A percentile compares a stretch with the other conserved stretches of the same genome.
phyloP scores from a whole-genome alignment of 2,113 vertebrate genomes.

The Laticauda colubrina region DNA sequence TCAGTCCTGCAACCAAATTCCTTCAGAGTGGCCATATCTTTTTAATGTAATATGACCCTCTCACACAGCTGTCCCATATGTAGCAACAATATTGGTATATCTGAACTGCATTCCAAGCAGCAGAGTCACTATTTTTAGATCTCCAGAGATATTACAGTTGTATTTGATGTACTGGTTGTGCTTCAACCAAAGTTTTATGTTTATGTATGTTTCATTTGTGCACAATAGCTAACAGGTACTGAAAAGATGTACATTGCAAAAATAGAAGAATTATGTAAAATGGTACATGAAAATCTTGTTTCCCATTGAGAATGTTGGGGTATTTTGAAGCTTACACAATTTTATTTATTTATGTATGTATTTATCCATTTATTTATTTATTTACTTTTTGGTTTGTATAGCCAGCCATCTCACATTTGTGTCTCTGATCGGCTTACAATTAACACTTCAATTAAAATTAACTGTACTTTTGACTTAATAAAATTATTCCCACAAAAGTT shows the following conservation, averaged over 20 bases:
- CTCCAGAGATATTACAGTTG: not conserved
- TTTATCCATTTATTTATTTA: no score
- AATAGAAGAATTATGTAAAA: not conserved
- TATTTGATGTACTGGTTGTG: not conserved
- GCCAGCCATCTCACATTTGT: not conserved
- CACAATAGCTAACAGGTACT: not conserved
- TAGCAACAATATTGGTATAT: not conserved
- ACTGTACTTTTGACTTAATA: not conserved
- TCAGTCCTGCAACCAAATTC: no score
- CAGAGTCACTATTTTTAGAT: not conserved
- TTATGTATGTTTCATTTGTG: not conserved
- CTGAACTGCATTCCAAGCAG: not conserved
- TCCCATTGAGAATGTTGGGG: not conserved
- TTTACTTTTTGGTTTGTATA: not conserved
- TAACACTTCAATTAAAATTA: not conserved
- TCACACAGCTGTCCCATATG: not conserved
- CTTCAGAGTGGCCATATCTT: not conserved
- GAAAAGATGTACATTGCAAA: not conserved
- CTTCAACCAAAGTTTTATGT: not conserved
- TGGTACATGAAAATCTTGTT: not conserved
- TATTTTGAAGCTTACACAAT: not conserved
- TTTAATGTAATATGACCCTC: not conserved
- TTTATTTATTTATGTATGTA: no score
- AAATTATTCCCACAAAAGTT: slow-evolving; percentile 36
- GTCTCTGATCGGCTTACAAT: not conserved